These are phyloP conservation scores for Eupsilia transversa DNA, from an alignment of 2,888 invertebrate species.

Conservation along the genomic window DNA sequence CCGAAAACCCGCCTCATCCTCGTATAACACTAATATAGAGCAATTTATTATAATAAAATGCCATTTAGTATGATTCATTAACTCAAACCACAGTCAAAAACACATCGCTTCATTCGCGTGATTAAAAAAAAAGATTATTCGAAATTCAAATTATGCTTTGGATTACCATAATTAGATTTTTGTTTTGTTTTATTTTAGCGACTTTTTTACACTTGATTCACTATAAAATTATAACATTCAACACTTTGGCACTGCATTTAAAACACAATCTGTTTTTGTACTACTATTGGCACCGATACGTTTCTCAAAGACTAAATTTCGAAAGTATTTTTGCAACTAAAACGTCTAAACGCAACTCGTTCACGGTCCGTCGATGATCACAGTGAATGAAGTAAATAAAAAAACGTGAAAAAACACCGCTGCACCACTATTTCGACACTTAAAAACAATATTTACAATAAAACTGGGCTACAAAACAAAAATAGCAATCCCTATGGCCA, in stretches of 20 bases:
- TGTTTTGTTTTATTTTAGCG: slow-evolving; percentile 28
- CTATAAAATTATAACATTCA: slow-evolving; percentile 33
- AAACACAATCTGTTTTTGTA: slow-evolving; percentile 71
- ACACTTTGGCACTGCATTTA: slow-evolving; percentile 77
- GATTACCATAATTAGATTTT: slow-evolving; percentile 14
- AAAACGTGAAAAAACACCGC: slow-evolving; percentile 70
- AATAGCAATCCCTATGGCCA: slow-evolving; percentile 79
- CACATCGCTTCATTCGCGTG: slow-evolving; percentile 2
- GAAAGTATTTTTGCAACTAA: slow-evolving; percentile 73
- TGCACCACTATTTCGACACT: slow-evolving; percentile 80
- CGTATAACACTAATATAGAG: slow-evolving; percentile 63
- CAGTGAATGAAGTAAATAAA: slow-evolving; percentile 67
- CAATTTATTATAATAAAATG: slow-evolving; percentile 75
- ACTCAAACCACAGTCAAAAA: slow-evolving; percentile 43
- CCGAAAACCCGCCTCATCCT: slow-evolving; percentile 90
- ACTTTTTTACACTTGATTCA: slow-evolving; percentile 26
- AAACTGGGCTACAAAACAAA: slow-evolving; percentile 86
- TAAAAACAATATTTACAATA: slow-evolving; percentile 87
- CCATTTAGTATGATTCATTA: slow-evolving; percentile 72
- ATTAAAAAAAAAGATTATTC: slow-evolving; percentile 21
- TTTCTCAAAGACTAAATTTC: slow-evolving; percentile 67
- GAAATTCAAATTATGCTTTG: slow-evolving; percentile 38
- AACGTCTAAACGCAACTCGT: slow-evolving; percentile 63
- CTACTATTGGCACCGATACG: slow-evolving; percentile 73
- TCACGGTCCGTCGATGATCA: slow-evolving; percentile 72